These are phyloP conservation scores for Drosophila erecta DNA, from an alignment of 1,140 invertebrate species.

Conservation along the genomic window DNA sequence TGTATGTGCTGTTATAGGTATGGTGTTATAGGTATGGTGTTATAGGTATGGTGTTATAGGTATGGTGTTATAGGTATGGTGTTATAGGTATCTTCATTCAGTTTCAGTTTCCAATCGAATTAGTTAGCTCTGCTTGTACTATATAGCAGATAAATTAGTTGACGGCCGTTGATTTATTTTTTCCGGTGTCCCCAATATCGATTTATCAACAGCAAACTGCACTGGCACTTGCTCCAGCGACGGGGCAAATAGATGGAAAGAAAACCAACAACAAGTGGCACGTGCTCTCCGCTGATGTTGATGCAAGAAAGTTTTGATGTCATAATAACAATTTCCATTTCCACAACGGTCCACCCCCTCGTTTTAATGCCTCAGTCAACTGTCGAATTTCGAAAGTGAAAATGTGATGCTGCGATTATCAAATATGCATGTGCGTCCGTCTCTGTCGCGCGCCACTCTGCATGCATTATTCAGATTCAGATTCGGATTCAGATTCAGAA, in stretches of 20 bases:
- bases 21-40: too few relatives aligned
- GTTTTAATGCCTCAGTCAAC: slow-evolving; percentile 6
- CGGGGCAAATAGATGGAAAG: neutral
- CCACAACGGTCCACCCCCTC: slow-evolving; percentile 16
- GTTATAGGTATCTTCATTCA: too few relatives aligned
- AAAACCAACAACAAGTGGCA: slow-evolving; percentile 38
- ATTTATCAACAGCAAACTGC: slow-evolving; percentile 28
- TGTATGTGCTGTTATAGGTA: too few relatives aligned
- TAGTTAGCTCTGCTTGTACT: neutral
- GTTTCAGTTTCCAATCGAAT: too few relatives aligned
- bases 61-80: too few relatives aligned
- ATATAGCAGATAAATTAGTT: neutral
- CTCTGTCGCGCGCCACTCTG: slow-evolving; percentile 29
- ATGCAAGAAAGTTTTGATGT: slow-evolving; percentile 59
- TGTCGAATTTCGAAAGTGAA: slow-evolving; percentile 72
- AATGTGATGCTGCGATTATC: slow-evolving; percentile 52
- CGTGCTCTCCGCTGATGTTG: slow-evolving; percentile 32
- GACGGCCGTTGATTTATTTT: neutral
- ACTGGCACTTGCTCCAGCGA: slow-evolving; percentile 26
- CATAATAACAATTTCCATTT: slow-evolving; percentile 56
- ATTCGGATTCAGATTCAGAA: slow-evolving; percentile 7
- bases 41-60: too few relatives aligned
- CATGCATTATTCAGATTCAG: slow-evolving; percentile 44
- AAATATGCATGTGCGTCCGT: slow-evolving; percentile 45
- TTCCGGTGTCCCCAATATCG: slow-evolving; percentile 21